phyloP scores from a whole-genome alignment of 2,888 invertebrate species.

The Harpagoxenus sublaevis region DNA sequence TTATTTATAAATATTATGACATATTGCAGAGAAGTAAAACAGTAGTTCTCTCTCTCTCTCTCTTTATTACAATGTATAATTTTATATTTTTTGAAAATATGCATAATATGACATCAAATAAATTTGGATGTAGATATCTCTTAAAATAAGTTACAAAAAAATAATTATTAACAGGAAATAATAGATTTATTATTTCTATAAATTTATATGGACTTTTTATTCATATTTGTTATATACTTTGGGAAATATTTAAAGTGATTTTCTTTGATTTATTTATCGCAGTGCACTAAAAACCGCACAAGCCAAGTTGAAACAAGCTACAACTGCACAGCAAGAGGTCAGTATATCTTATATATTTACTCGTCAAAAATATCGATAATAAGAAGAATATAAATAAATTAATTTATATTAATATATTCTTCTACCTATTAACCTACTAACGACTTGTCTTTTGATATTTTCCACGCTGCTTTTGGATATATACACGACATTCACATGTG shows the following conservation, averaged over 20 bases:
- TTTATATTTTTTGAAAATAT: not conserved
- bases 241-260: not conserved
- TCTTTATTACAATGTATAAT: not conserved
- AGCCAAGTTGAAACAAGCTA: slow-evolving; percentile 92
- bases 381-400: slow-evolving; percentile 11
- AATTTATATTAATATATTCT: slow-evolving; percentile 34
- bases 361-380: not conserved
- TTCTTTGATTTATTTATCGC: slow-evolving; percentile 83
- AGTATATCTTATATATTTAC: slow-evolving; percentile 73
- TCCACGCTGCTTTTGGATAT: slow-evolving; percentile 72
- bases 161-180: slow-evolving; percentile 19
- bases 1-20: not conserved
- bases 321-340: slow-evolving; percentile 93
- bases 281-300: slow-evolving; percentile 96
- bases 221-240: not conserved
- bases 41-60: no score
- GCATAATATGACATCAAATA: not conserved
- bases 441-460: slow-evolving; percentile 66
- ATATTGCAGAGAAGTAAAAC: not conserved
- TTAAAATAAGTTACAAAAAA: not conserved
- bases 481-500: slow-evolving; percentile 48
- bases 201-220: not conserved
- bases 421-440: slow-evolving; percentile 65
- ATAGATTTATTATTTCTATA: not conserved
- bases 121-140: not conserved